phyloP scores from a whole-genome alignment of 2,113 vertebrate genomes.

The Festucalex cinctus region DNA sequence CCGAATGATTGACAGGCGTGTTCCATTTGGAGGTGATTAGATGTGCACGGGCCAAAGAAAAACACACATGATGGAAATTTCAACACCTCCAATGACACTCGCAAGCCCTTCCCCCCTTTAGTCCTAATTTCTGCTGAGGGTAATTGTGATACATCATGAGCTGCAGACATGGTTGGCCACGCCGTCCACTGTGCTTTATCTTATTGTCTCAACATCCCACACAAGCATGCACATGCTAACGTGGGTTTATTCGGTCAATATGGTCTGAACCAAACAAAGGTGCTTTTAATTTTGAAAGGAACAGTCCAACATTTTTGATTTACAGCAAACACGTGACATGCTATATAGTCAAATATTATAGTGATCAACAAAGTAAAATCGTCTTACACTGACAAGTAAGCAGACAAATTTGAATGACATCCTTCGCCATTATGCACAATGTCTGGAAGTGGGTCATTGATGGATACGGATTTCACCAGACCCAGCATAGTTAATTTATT shows the following conservation, averaged over 20 bases:
- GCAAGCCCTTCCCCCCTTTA: constrained; percentile 4
- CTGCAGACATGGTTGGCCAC: constrained; percentile 54
- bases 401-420: too few relatives aligned
- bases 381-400: too few relatives aligned
- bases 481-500: too few relatives aligned
- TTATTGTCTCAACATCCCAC: constrained; percentile 14
- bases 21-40: constrained; percentile 67
- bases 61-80: constrained; percentile 73
- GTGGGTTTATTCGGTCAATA: background rate
- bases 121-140: constrained; percentile 60
- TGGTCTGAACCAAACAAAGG: background rate
- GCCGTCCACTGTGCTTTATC: constrained; percentile 49
- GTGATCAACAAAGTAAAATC: too few relatives aligned
- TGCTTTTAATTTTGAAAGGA: background rate
- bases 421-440: too few relatives aligned
- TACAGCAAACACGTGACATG: too few relatives aligned
- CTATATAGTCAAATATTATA: too few relatives aligned
- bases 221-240: background rate
- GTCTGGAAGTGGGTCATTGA: too few relatives aligned
- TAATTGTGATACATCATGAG: constrained; percentile 75
- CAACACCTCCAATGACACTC: constrained; percentile 42
- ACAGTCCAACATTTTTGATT: background rate
- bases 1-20: constrained; percentile 69
- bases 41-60: constrained; percentile 64
- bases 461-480: too few relatives aligned